Evolutionary conservation across 2,797 vertebrate species (phyloP).

Genomic region (Tapera naevia): DNA sequence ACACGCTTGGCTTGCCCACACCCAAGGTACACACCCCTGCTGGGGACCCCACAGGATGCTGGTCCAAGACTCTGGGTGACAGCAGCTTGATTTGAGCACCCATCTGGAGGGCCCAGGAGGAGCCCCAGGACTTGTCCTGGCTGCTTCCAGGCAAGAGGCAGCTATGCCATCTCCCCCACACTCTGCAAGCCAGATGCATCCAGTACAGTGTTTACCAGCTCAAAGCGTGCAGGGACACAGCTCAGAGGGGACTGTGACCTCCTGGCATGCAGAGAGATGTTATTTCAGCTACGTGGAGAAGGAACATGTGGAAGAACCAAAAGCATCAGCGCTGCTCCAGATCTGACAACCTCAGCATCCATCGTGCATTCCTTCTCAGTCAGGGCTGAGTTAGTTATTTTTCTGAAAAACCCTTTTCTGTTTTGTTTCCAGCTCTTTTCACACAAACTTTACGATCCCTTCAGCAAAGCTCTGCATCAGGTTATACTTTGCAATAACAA

Average conservation of each 20-base stretch:
- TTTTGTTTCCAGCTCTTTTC: conserved; percentile 24
- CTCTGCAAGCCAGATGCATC: not conserved
- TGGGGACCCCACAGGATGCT: not conserved
- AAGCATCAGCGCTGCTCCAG: not conserved
- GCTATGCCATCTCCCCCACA: not conserved
- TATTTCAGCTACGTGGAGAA: not conserved
- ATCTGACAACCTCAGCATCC: not conserved
- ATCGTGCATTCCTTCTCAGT: not conserved
- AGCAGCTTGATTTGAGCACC: not conserved
- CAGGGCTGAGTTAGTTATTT: not conserved
- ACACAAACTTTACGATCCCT: conserved; percentile 24
- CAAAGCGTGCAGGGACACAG: not conserved
- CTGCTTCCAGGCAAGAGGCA: too few relatives aligned
- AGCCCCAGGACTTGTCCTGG: not conserved
- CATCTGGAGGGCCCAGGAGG: not conserved
- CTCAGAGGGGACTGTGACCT: not conserved
- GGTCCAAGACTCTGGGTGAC: not conserved
- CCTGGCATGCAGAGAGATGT: rapidly evolving
- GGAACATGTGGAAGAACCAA: not conserved
- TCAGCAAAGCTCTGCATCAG: conserved; percentile 5
- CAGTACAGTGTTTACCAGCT: not conserved
- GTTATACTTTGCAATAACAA: conserved; percentile 38
- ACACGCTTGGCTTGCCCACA: rapidly evolving
- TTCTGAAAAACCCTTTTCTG: not conserved
- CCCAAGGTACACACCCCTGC: rapidly evolving